Evolutionary conservation across 2,797 vertebrate genomes (phyloP).

Genomic region (Myotis myotis): DNA sequence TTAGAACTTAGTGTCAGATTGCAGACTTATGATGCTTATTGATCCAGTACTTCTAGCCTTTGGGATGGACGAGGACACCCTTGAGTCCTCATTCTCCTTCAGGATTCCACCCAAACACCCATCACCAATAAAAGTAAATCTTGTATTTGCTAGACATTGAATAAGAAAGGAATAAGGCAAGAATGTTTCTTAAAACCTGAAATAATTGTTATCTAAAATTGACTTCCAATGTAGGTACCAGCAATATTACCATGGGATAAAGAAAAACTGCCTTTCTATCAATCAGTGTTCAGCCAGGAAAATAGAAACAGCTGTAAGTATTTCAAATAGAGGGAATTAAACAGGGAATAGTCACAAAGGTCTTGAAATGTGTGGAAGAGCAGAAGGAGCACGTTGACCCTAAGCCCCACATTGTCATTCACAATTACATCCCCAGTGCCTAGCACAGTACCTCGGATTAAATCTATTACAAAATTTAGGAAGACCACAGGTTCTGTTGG

Average conservation of each 20-base stretch:
- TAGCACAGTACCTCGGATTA: not conserved
- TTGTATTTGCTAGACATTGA: not conserved
- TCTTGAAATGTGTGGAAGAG: slow-evolving; percentile 7
- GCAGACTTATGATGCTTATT: not conserved
- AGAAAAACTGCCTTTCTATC: not conserved
- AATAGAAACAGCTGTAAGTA: not conserved
- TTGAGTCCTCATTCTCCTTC: not conserved
- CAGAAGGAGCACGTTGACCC: not conserved
- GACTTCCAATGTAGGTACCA: not conserved
- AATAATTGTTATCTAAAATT: slow-evolving; percentile 12
- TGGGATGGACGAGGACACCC: not conserved
- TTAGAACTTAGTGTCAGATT: not conserved
- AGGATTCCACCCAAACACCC: not conserved
- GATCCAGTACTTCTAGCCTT: not conserved
- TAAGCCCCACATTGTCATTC: not conserved
- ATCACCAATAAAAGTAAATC: not conserved
- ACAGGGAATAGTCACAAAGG: slow-evolving; percentile 3
- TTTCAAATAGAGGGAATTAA: not conserved
- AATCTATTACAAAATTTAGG: not conserved
- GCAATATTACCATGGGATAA: not conserved
- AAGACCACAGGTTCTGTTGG: not conserved
- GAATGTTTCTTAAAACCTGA: slow-evolving; percentile 10
- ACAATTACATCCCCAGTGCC: not conserved
- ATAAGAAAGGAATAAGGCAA: not conserved
- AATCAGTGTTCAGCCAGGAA: not conserved